Evolutionary conservation across 2,888 invertebrate genomes (phyloP).

Genomic region (Fragum sueziense): DNA sequence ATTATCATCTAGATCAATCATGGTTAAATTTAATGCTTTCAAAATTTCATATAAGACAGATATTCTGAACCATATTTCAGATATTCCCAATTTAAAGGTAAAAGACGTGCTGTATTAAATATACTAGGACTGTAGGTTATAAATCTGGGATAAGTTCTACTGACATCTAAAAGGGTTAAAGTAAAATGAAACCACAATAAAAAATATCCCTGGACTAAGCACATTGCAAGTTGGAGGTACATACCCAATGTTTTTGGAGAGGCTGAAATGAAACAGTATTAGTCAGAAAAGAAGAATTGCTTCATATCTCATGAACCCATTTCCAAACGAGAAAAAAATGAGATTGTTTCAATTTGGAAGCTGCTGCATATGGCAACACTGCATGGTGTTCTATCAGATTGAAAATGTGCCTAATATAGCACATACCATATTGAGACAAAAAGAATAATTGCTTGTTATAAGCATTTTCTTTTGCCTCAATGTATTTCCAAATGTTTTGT

Average conservation of each 20-base stretch:
- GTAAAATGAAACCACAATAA: neutral
- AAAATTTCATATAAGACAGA: neutral
- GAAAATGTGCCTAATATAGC: neutral
- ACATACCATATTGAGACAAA: neutral
- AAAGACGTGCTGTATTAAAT: no score
- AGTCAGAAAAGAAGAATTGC: neutral
- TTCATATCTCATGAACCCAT: no score
- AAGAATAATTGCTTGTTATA: neutral
- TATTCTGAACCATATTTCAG: neutral
- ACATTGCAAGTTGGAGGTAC: neutral
- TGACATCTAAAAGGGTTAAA: neutral
- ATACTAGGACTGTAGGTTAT: neutral
- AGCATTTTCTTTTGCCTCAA: conserved; percentile 2
- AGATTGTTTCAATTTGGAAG: no score
- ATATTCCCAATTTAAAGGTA: no score
- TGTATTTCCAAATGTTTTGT: neutral
- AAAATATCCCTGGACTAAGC: neutral
- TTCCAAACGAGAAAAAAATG: no score
- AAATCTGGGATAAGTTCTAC: neutral
- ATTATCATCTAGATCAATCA: no score
- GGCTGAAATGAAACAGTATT: neutral
- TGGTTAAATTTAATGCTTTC: no score
- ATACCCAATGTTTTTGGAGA: conserved; percentile 8
- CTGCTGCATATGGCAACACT: no score
- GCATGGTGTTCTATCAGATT: no score